Evolutionary conservation across 2,888 invertebrate species (phyloP).

Genomic region (Xiphydria camelus): DNA sequence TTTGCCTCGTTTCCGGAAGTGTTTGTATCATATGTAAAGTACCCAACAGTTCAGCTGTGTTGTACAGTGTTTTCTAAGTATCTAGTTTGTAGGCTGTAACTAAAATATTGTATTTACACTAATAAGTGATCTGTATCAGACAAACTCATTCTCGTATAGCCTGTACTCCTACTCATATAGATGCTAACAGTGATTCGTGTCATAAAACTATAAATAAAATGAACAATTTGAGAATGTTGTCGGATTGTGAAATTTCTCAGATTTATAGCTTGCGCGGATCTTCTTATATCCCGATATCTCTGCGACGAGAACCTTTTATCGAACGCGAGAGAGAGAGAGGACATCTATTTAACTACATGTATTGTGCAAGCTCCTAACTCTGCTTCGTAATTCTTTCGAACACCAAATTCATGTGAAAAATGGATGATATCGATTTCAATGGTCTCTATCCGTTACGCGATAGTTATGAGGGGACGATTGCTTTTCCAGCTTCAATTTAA

Average conservation of each 20-base stretch:
- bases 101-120: conserved; percentile 57
- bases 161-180: conserved; percentile 58
- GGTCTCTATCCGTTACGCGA: too few relatives aligned
- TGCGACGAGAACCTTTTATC: too few relatives aligned
- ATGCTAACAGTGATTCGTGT: conserved; percentile 59
- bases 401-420: too few relatives aligned
- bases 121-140: conserved; percentile 59
- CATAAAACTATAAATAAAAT: conserved; percentile 57
- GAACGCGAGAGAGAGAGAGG: too few relatives aligned
- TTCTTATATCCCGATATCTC: background rate
- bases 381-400: too few relatives aligned
- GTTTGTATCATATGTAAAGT: conserved; percentile 58
- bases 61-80: conserved; percentile 59
- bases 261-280: background rate
- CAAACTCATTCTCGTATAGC: conserved; percentile 58
- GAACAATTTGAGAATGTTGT: conserved; percentile 56
- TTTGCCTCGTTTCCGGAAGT: conserved; percentile 32
- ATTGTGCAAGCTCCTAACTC: too few relatives aligned
- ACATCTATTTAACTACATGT: too few relatives aligned
- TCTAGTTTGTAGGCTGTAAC: conserved; percentile 58
- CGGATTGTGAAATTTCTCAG: background rate
- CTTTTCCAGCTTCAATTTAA: too few relatives aligned
- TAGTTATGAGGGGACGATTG: too few relatives aligned
- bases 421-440: too few relatives aligned
- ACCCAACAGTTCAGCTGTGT: conserved; percentile 56